A percentile compares a stretch with the other conserved stretches of the same genome.
These are phyloP conservation scores for Florisuga fusca DNA, from an alignment of 2,797 vertebrate species.

Conservation along the genomic window DNA sequence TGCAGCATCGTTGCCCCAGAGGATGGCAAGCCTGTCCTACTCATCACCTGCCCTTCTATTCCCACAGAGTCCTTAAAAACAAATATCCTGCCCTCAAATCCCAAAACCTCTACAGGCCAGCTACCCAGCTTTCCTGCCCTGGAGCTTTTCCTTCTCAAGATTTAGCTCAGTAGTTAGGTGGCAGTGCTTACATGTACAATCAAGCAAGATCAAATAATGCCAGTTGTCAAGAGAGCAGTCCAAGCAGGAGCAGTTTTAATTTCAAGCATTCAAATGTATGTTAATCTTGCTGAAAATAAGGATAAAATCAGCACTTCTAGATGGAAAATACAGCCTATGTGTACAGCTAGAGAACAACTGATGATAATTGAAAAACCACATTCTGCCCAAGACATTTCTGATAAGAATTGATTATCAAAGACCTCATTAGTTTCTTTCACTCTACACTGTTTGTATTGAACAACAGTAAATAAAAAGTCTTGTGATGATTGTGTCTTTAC, in stretches of 20 bases:
- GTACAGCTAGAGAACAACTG: constrained; percentile 50
- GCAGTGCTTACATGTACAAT: background rate
- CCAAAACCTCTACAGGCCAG: background rate
- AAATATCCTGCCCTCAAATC: background rate
- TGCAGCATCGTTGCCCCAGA: background rate
- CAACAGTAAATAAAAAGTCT: constrained; percentile 62
- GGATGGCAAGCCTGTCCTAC: background rate
- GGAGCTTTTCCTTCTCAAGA: background rate
- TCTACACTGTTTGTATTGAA: constrained; percentile 48
- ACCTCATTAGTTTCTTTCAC: constrained; percentile 67
- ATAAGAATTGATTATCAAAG: constrained; percentile 71
- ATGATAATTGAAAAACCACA: constrained; percentile 60
- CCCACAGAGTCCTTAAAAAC: background rate
- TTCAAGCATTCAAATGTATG: constrained; percentile 4
- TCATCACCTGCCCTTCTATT: background rate
- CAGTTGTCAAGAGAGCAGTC: background rate
- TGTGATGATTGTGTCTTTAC: constrained; percentile 40
- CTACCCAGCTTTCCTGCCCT: background rate
- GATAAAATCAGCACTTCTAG: constrained; percentile 63
- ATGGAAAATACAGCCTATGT: background rate
- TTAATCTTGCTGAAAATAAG: constrained; percentile 53
- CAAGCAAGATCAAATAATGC: background rate
- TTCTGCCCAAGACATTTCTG: constrained; percentile 55
- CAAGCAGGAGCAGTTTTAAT: background rate
- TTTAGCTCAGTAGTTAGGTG: background rate